These are phyloP conservation scores for Falco columbarius DNA, from an alignment of 2,797 vertebrate species.

Conservation along the genomic window DNA sequence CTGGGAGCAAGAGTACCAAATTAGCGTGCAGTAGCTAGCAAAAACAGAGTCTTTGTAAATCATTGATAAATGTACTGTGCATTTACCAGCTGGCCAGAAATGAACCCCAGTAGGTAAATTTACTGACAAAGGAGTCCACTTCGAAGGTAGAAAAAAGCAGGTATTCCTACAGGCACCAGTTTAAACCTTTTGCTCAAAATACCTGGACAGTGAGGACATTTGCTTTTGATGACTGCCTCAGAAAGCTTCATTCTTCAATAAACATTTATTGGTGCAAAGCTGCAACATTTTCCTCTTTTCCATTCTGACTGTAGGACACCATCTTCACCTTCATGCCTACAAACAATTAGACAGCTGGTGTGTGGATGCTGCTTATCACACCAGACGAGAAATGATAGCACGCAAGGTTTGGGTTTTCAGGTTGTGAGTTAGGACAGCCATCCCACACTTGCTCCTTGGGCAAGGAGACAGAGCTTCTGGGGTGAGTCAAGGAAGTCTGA, in stretches of 20 bases:
- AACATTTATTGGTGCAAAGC: background rate
- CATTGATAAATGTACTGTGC: background rate
- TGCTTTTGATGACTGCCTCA: background rate
- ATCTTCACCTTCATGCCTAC: background rate
- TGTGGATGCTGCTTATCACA: background rate
- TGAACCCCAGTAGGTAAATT: background rate
- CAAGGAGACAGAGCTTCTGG: background rate
- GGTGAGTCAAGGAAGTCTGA: background rate
- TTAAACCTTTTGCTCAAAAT: background rate
- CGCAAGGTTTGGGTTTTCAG: background rate
- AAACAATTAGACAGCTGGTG: background rate
- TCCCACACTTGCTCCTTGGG: fast-evolving
- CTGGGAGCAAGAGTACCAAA: background rate
- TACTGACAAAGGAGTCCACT: background rate
- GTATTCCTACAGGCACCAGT: background rate
- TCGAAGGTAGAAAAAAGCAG: background rate
- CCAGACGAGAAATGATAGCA: background rate
- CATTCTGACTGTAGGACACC: background rate
- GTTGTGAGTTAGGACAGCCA: background rate
- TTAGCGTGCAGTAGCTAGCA: background rate
- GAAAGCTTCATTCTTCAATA: background rate
- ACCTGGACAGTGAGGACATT: background rate
- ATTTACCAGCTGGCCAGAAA: background rate
- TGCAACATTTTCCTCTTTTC: background rate
- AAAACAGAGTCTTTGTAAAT: background rate